Base-by-base conservation (phyloP, 2,113 vertebrate genomes). In the Sturnira hondurensis region DNA sequence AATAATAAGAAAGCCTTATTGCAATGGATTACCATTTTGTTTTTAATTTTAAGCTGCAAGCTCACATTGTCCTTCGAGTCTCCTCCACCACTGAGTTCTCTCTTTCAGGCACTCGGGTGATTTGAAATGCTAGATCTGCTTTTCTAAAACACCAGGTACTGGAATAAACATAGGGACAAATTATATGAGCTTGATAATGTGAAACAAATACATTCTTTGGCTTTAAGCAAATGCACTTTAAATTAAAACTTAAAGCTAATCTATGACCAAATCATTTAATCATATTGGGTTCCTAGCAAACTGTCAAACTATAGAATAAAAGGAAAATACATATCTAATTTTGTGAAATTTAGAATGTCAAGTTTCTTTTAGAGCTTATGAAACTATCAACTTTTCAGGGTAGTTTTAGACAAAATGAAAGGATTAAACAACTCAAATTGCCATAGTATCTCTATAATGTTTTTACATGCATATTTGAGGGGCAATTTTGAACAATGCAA, bases 31-130 rank as follows among this genome's bases (percentile, higher is more conserved):
- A 38, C 63, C 56, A 97, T 84, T 68, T 96, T 89, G 13, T 89
- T 97, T 97, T 97, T 73, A 84, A 43, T 97, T 97, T 96, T 96
- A 87, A 97, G 74, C 14, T 50, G 16, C 4, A 91, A 95, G 50
- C 97, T 91, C 85, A 96, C 85, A 90, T 90, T 81, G 7, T 97
- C 19, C 83, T 78, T 56, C 84, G 95, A 52, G 89, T 96, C 80
- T 95, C 19, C 24, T 77, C 63, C 2, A 86, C 47, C 7, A 68
- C 31, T 52, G 19, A 71, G 56, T 82, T 89, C 10, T 74, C 87
- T 92, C 52, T 58, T 47, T 83, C 22, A 89, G 45, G 61, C 74
- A 33, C 8, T 76, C 89, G 86, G 70, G 80, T 97, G 96, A 87
- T 81, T 45, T 41, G 13, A 94, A 98, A 80, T 90, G 91, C 20